Percentiles rank a stretch among this genome's conserved stretches.
phyloP scores from a whole-genome alignment of 2,888 invertebrate species.

The Argyra leucocephala region DNA sequence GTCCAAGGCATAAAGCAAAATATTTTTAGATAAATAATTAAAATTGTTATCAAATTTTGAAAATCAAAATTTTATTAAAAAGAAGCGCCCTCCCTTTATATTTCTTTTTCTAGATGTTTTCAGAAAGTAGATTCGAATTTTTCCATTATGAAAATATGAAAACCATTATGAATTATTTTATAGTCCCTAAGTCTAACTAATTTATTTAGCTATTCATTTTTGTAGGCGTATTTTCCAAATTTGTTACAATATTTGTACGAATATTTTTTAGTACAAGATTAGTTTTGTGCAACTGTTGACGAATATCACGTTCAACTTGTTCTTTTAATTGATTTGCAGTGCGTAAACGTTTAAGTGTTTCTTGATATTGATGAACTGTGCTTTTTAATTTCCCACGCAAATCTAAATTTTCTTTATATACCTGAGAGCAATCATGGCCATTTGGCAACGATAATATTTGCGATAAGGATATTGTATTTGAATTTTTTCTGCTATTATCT shows the following conservation, averaged over 20 bases:
- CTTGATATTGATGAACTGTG: constrained; percentile 64
- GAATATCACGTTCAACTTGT: constrained; percentile 74
- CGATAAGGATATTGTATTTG: not conserved
- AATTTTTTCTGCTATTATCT: not conserved
- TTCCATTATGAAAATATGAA: too few relatives aligned
- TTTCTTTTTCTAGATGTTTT: too few relatives aligned
- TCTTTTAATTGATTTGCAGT: constrained; percentile 70
- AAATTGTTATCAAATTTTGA: too few relatives aligned
- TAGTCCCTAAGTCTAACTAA: not conserved
- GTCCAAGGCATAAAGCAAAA: too few relatives aligned
- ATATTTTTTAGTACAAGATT: constrained; percentile 67
- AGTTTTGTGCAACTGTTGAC: constrained; percentile 69
- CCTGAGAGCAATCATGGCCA: constrained; percentile 42
- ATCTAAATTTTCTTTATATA: constrained; percentile 59
- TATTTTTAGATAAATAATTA: too few relatives aligned
- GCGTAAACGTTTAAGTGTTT: constrained; percentile 64
- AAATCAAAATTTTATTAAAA: too few relatives aligned
- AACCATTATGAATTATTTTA: too few relatives aligned
- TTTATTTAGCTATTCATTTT: not conserved
- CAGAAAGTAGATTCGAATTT: too few relatives aligned
- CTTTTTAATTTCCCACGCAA: constrained; percentile 60
- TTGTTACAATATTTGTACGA: constrained; percentile 58
- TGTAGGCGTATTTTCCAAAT: not conserved
- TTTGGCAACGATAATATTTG: not conserved
- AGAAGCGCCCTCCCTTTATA: too few relatives aligned